Base-by-base conservation (phyloP, 2,797 vertebrate genomes). In the Poliocrania exsul region DNA sequence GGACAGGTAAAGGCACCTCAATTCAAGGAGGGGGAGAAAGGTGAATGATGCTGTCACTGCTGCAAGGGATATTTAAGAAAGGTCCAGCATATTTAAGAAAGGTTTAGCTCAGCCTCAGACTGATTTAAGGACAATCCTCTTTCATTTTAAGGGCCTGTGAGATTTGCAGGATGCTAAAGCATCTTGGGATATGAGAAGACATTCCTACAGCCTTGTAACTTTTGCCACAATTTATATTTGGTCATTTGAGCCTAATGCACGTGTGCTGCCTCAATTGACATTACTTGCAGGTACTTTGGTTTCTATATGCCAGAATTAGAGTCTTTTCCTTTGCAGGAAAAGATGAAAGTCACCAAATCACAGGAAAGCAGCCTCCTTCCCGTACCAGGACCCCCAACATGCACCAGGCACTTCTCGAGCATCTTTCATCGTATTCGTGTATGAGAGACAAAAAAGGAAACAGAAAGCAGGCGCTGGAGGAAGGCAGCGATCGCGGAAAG, bases 271-370 rank as follows among this genome's bases (percentile, higher is more conserved):
- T 51, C 56, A 6, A 2, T 1, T 23, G 42, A 8, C 35, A 7
- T 49, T 6, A 10, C 5, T 3, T 50, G 31, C n/a, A 54, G 44
- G 54, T 8, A 13, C 15, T 71, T 35, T 0, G 0, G 12, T 11
- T 73, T 66, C 61, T 64, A 1, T 16, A 5, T 6, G 25, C 26
- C 61, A 74, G 56, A 87, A 49, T 26, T 24, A 19, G 21, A 29
- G 35, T 18, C 28, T 40, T 37, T 67, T 66, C 16, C 31, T 28
- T 56, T 40, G 28, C n/a, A 42, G 50, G 49, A 54, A 50, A 80
- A 49, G 12, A 15, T 4, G 9, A 16, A 57, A 64, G 33, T n/a
- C 50, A 26, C 9, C 18, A 24, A 38, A 61, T 24, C 18, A 18
- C 5, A 2, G 31, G 15, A 51, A 77, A 72, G 16, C 16, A 40